Conservation (phyloP, 1,140 invertebrate species). For the Magallana ariakensis region DNA sequence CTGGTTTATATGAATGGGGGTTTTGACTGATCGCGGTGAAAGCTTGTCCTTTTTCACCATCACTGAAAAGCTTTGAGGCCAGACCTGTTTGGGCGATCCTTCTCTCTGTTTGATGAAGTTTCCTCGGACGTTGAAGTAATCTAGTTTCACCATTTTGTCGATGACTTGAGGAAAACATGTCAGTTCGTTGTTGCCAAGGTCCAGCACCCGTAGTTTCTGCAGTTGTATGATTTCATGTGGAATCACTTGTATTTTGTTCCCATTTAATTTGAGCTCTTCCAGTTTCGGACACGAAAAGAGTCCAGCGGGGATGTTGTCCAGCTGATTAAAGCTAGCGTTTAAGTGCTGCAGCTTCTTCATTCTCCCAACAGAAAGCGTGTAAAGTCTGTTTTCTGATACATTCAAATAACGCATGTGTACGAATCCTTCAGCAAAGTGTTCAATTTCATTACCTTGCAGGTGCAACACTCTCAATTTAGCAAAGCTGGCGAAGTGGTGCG, state of each 20-base stretch:
- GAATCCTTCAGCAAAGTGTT: constrained; percentile 66
- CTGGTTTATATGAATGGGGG: background rate
- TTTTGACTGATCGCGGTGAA: background rate
- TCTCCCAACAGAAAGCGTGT: constrained; percentile 68
- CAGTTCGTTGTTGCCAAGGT: constrained; percentile 73
- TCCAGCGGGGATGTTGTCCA: constrained; percentile 72
- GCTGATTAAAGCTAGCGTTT: constrained; percentile 70
- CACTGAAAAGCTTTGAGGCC: constrained; percentile 45
- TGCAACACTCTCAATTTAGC: constrained; percentile 70
- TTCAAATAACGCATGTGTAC: constrained; percentile 72
- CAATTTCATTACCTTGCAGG: constrained; percentile 70
- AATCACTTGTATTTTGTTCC: constrained; percentile 71
- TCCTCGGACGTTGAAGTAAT: constrained; percentile 72
- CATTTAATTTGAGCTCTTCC: constrained; percentile 67
- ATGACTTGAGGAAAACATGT: constrained; percentile 69
- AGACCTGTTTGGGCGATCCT: background rate
- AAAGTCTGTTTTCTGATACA: constrained; percentile 70
- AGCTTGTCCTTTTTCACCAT: background rate
- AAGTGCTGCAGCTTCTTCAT: constrained; percentile 71
- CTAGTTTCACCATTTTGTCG: constrained; percentile 68
- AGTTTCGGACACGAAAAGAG: constrained; percentile 67
- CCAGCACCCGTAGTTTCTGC: constrained; percentile 70
- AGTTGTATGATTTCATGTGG: constrained; percentile 72
- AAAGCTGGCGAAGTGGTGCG: constrained; percentile 63
- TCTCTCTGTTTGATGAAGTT: constrained; percentile 64